These are phyloP conservation scores for Miniopterus natalensis DNA, from an alignment of 2,113 vertebrate genomes.

Conservation along the genomic window DNA sequence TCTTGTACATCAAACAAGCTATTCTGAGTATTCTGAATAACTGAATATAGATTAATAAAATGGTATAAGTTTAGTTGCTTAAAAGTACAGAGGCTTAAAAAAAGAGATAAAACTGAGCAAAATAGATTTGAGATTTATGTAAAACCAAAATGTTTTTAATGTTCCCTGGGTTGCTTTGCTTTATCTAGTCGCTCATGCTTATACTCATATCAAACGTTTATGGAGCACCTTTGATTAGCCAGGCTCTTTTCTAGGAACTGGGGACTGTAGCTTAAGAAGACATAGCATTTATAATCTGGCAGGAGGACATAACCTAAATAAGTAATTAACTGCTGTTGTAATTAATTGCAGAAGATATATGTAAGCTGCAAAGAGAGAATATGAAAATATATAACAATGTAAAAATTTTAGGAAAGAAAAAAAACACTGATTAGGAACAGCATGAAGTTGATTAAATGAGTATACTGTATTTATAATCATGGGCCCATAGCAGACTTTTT, in stretches of 20 bases:
- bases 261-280: conserved; percentile 38
- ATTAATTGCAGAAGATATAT: conserved; percentile 74
- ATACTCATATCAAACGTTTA: not conserved
- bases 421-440: conserved; percentile 63
- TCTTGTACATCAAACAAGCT: conserved; percentile 41
- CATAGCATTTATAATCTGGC: conserved; percentile 58
- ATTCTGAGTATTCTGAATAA: conserved; percentile 17
- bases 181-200: not conserved
- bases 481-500: conserved; percentile 2
- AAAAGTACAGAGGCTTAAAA: not conserved
- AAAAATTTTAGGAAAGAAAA: conserved; percentile 54
- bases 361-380: conserved; percentile 50
- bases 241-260: not conserved
- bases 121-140: conserved; percentile 9
- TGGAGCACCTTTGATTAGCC: conserved; percentile 62
- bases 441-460: conserved; percentile 62
- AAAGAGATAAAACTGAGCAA: conserved; percentile 16
- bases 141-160: conserved; percentile 25
- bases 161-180: not conserved
- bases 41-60: conserved; percentile 20
- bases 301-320: conserved; percentile 67
- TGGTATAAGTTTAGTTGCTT: not conserved
- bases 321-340: conserved; percentile 76
- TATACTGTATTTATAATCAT: conserved; percentile 38
- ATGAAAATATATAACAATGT: conserved; percentile 63